Percentiles rank a stretch among this genome's conserved stretches.
Evolutionary conservation across 1,140 invertebrate species (phyloP).

Genomic region (Hestina assimilis): DNA sequence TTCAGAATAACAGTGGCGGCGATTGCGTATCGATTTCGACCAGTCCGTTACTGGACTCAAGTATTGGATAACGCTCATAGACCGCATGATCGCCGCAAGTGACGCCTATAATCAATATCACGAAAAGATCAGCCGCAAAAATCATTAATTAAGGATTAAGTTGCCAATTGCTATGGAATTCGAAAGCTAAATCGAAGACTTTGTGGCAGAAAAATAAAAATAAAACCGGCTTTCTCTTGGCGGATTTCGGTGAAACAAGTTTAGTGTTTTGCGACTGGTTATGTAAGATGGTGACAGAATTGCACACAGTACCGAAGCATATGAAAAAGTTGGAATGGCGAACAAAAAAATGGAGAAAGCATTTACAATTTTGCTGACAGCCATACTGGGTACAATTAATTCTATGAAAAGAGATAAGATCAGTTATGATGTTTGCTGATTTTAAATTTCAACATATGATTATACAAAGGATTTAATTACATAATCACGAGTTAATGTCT

Average conservation of each 20-base stretch:
- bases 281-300: slow-evolving; percentile 64
- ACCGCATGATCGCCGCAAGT: slow-evolving; percentile 40
- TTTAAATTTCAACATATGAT: background rate
- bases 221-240: slow-evolving; percentile 56
- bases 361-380: slow-evolving; percentile 29
- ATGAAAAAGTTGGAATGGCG: slow-evolving; percentile 47
- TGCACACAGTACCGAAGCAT: slow-evolving; percentile 38
- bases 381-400: slow-evolving; percentile 18
- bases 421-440: background rate
- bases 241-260: slow-evolving; percentile 53
- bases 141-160: slow-evolving; percentile 14
- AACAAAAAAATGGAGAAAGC: slow-evolving; percentile 51
- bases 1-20: slow-evolving; percentile 42
- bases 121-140: slow-evolving; percentile 21
- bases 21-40: slow-evolving; percentile 61
- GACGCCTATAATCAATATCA: slow-evolving; percentile 27
- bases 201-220: slow-evolving; percentile 40
- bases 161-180: slow-evolving; percentile 22
- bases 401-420: background rate
- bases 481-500: too few species aligned
- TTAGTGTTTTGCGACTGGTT: slow-evolving; percentile 50
- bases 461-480: too few species aligned
- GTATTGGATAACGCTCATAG: slow-evolving; percentile 52
- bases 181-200: slow-evolving; percentile 33
- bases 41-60: slow-evolving; percentile 46